Percentiles rank a stretch among this genome's conserved stretches.
phyloP scores from a whole-genome alignment of 2,113 vertebrate species.

The Syngnathus scovelli region DNA sequence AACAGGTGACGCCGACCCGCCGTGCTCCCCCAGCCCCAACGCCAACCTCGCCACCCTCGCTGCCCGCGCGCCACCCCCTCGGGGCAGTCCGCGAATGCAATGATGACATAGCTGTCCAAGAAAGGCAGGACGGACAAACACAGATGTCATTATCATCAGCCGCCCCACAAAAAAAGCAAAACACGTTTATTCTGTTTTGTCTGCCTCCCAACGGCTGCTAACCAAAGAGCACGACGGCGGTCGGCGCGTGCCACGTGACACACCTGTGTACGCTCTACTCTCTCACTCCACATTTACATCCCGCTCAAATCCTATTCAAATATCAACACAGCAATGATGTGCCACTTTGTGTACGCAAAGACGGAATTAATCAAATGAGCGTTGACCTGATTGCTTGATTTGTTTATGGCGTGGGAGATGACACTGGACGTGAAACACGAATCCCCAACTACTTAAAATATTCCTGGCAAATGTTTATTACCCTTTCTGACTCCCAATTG shows the following conservation, averaged over 20 bases:
- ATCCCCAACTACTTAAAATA: slow-evolving; percentile 9
- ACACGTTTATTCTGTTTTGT: background rate
- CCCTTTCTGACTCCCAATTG: background rate
- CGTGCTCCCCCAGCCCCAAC: slow-evolving; percentile 25
- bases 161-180: background rate
- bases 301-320: slow-evolving; percentile 73
- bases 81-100: slow-evolving; percentile 53
- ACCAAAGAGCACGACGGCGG: slow-evolving; percentile 27
- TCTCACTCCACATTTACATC: slow-evolving; percentile 68
- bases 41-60: background rate
- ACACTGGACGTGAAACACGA: background rate
- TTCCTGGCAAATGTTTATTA: slow-evolving; percentile 39
- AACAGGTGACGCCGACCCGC: slow-evolving; percentile 66
- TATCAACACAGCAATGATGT: slow-evolving; percentile 57
- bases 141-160: no score
- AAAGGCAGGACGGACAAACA: slow-evolving; percentile 42
- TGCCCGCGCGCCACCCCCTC: slow-evolving; percentile 11
- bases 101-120: slow-evolving; percentile 56
- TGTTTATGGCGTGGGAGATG: background rate
- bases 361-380: slow-evolving; percentile 46
- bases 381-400: slow-evolving; percentile 3
- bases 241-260: slow-evolving; percentile 11
- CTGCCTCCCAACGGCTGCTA: slow-evolving; percentile 12
- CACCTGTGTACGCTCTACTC: slow-evolving; percentile 47
- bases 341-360: slow-evolving; percentile 55